Conservation (phyloP, 2,113 vertebrate species). For the Dromaius novaehollandiae region DNA sequence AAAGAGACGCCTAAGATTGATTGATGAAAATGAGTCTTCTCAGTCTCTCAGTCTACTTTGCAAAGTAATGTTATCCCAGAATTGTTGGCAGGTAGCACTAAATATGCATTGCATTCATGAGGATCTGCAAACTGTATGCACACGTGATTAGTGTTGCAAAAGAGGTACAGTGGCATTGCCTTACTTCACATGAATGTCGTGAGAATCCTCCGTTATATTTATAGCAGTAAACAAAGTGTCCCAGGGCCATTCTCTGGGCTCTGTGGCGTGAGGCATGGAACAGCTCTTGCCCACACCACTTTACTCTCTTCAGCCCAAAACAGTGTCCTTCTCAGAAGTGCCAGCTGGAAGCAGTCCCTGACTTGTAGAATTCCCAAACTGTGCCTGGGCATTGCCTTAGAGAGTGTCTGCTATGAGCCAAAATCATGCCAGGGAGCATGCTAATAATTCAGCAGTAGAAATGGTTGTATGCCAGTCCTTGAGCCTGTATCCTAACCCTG, state of each 20-base stretch:
- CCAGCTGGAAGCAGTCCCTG: not conserved
- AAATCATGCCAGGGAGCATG: not conserved
- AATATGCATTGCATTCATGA: too few relatives aligned
- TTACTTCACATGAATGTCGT: not conserved
- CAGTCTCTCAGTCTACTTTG: not conserved
- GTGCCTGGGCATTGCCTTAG: not conserved
- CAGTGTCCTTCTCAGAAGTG: not conserved
- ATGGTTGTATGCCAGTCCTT: not conserved
- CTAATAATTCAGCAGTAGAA: not conserved
- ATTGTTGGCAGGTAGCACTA: too few relatives aligned
- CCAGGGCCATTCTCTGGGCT: not conserved
- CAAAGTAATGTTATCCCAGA: too few relatives aligned
- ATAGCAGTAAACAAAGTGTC: not conserved
- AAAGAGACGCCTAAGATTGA: not conserved
- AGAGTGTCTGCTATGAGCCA: not conserved
- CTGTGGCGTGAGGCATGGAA: not conserved
- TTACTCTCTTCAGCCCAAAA: not conserved
- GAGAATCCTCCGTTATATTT: not conserved
- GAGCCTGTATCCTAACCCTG: not conserved
- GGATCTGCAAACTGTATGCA: too few relatives aligned
- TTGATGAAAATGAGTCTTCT: not conserved
- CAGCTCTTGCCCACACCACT: not conserved
- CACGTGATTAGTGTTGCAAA: not conserved
- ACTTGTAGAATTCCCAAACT: not conserved
- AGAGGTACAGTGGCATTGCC: not conserved